Evolutionary conservation across 23 tunicate genomes (phyloP).

Genomic region (Styela plicata): DNA sequence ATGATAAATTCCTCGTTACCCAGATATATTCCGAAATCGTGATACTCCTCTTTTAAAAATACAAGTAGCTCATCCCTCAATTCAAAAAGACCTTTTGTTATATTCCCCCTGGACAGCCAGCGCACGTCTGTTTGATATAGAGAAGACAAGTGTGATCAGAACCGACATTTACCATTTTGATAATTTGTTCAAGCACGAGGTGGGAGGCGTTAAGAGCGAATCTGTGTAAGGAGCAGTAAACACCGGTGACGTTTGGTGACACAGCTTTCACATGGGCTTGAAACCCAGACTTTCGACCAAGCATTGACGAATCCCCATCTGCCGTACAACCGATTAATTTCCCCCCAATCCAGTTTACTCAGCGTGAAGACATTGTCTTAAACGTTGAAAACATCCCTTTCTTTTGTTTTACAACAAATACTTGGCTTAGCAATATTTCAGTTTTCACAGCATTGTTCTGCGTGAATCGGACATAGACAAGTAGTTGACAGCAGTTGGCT

Average conservation of each 20-base stretch:
- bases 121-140: constrained; percentile 37
- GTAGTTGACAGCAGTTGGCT: constrained; percentile 28
- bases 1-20: constrained; percentile 51
- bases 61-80: constrained; percentile 57
- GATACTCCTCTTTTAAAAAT: constrained; percentile 44
- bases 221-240: constrained; percentile 45
- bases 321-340: constrained; percentile 38
- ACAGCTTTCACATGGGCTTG: constrained; percentile 62
- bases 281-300: constrained; percentile 56
- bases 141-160: constrained; percentile 60
- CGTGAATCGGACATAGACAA: background rate
- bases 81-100: constrained; percentile 66
- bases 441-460: constrained; percentile 20
- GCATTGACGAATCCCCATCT: constrained; percentile 54
- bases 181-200: constrained; percentile 49
- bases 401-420: too few relatives aligned
- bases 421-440: constrained; percentile 28
- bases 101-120: constrained; percentile 65
- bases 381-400: constrained; percentile 41
- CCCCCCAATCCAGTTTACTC: constrained; percentile 58
- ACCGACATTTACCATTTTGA: constrained; percentile 53
- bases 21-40: constrained; percentile 48
- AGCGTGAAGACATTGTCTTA: constrained; percentile 41
- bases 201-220: constrained; percentile 57
- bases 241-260: constrained; percentile 46